Conservation (phyloP, 2,888 invertebrate genomes). For the Tetanocera ferruginea region DNA sequence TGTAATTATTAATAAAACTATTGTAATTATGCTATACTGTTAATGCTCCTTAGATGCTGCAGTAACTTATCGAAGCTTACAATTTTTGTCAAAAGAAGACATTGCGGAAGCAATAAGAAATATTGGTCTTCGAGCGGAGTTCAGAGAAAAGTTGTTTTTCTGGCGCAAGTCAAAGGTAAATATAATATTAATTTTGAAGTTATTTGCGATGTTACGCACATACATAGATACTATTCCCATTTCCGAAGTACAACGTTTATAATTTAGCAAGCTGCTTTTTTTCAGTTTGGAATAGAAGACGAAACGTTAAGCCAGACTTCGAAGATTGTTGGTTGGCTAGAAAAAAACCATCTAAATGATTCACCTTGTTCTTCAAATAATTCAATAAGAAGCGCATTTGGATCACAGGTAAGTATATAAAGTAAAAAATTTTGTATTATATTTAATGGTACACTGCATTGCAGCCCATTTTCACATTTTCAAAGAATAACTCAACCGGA, state of each 20-base stretch:
- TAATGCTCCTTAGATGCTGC: constrained; percentile 41
- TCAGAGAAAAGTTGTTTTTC: too few species aligned
- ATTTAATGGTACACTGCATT: constrained; percentile 43
- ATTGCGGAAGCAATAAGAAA: constrained; percentile 42
- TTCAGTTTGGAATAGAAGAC: constrained; percentile 41
- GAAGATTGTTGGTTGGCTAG: constrained; percentile 41
- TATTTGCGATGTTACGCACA: constrained; percentile 37
- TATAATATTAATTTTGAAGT: constrained; percentile 36
- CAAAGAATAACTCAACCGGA: constrained; percentile 39
- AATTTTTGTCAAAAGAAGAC: constrained; percentile 40
- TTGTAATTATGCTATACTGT: constrained; percentile 35
- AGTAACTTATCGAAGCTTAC: constrained; percentile 41
- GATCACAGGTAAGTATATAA: constrained; percentile 39
- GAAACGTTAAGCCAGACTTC: constrained; percentile 40
- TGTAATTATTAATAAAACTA: too few species aligned
- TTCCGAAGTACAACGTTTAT: constrained; percentile 39
- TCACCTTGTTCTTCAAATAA: constrained; percentile 45
- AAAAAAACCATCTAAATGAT: constrained; percentile 40
- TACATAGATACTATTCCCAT: constrained; percentile 38
- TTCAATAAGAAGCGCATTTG: constrained; percentile 41
- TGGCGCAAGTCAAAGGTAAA: too few species aligned
- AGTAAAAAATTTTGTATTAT: constrained; percentile 40
- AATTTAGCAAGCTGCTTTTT: constrained; percentile 29
- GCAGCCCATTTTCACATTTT: constrained; percentile 41
- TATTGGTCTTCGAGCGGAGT: constrained; percentile 42